Evolutionary conservation across 2,888 invertebrate species (phyloP).

Genomic region (Spilosoma lubricipeda): DNA sequence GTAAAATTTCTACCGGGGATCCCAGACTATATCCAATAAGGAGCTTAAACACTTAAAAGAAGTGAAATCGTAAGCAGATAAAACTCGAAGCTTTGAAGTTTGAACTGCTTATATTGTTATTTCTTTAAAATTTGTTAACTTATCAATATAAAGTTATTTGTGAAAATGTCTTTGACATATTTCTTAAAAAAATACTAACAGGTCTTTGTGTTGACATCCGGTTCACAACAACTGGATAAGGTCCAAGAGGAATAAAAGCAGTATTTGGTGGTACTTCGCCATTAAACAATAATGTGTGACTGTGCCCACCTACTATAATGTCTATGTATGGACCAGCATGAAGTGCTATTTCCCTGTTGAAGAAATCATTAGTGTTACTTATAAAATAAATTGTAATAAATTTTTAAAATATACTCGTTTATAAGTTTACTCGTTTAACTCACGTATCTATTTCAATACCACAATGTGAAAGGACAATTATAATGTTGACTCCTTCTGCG

Average conservation of each 20-base stretch:
- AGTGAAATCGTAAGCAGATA: no score
- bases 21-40: no score
- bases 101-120: no score
- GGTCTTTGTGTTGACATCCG: conserved; percentile 72
- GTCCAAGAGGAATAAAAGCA: conserved; percentile 80
- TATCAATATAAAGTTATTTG: no score
- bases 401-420: neutral
- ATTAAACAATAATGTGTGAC: conserved; percentile 91
- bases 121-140: no score
- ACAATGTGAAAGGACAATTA: conserved; percentile 93
- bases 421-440: neutral
- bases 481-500: conserved; percentile 89
- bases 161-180: neutral
- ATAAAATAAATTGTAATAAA: no score
- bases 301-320: conserved; percentile 94
- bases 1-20: no score
- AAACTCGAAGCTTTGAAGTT: no score
- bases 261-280: conserved; percentile 83
- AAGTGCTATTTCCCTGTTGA: conserved; percentile 87
- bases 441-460: conserved; percentile 89
- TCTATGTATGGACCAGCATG: conserved; percentile 90
- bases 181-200: conserved; percentile 50
- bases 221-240: conserved; percentile 89
- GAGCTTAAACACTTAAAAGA: no score
- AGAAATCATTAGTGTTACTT: neutral